A percentile compares a stretch with the other conserved stretches of the same genome.
Evolutionary conservation across 2,113 vertebrate genomes (phyloP).

Genomic region (Clarias macrocephalus): DNA sequence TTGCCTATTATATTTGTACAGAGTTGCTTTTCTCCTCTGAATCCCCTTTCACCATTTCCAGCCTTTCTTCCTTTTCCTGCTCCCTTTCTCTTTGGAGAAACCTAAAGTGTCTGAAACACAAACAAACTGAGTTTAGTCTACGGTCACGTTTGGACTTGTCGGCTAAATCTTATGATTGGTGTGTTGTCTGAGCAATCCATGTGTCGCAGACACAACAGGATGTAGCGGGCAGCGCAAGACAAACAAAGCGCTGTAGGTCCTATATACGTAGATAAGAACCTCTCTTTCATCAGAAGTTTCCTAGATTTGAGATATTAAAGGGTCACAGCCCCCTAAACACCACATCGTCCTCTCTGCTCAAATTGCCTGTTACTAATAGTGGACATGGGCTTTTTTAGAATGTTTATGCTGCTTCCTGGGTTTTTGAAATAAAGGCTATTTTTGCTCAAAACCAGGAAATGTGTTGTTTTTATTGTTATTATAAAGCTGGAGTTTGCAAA

Average conservation of each 20-base stretch:
- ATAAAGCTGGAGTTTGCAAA: not conserved
- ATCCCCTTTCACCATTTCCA: slow-evolving; percentile 18
- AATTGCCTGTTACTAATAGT: not conserved
- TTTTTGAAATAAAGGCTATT: not conserved
- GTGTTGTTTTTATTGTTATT: not conserved
- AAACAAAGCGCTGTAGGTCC: slow-evolving; percentile 50
- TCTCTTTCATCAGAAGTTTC: slow-evolving; percentile 31
- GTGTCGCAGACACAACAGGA: slow-evolving; percentile 46
- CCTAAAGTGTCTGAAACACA: not conserved
- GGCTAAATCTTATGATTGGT: slow-evolving; percentile 24
- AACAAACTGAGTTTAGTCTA: slow-evolving; percentile 38
- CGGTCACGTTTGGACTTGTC: slow-evolving; percentile 15
- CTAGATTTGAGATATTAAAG: slow-evolving; percentile 35
- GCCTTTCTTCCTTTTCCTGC: not conserved
- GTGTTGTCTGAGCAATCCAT: slow-evolving; percentile 17
- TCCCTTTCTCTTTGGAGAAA: slow-evolving; percentile 9
- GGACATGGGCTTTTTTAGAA: not conserved
- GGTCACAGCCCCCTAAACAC: not conserved
- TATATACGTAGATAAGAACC: slow-evolving; percentile 32
- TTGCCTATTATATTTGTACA: not conserved
- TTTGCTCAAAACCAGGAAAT: not conserved
- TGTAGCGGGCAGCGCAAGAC: slow-evolving; percentile 25
- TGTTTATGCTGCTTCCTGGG: not conserved
- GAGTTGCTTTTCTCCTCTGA: not conserved
- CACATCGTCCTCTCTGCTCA: not conserved